phyloP scores from a whole-genome alignment of 2,797 vertebrate genomes.

The Telmatherina bonti region DNA sequence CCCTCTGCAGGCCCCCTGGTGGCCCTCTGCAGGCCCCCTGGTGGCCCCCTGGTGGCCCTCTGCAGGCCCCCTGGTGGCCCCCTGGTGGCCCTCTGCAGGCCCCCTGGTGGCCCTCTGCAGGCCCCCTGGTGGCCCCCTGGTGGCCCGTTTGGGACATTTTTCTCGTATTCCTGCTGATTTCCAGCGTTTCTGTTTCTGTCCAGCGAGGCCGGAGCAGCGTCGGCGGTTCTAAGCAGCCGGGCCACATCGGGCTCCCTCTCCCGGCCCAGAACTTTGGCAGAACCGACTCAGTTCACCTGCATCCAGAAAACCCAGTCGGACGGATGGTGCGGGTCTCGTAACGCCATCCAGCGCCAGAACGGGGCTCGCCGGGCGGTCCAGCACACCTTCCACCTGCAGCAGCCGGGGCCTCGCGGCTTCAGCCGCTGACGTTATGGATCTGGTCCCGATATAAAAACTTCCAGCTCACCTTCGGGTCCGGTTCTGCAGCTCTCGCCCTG shows the following conservation, averaged over 20 bases:
- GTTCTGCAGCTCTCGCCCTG: too few species aligned
- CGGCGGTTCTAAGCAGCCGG: slow-evolving; percentile 59
- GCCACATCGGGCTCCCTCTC: slow-evolving; percentile 43
- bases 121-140: too few species aligned
- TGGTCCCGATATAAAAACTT: too few species aligned
- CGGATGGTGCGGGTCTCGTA: slow-evolving; percentile 82
- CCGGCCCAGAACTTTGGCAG: slow-evolving; percentile 81
- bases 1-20: too few species aligned
- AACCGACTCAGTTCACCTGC: slow-evolving; percentile 81
- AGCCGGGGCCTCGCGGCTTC: slow-evolving; percentile 89
- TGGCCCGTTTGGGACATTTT: too few species aligned
- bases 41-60: too few species aligned
- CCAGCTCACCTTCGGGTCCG: too few species aligned
- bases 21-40: too few species aligned
- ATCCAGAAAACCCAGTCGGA: slow-evolving; percentile 83
- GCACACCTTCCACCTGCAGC: slow-evolving; percentile 85
- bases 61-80: too few species aligned
- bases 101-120: too few species aligned
- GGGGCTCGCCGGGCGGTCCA: slow-evolving; percentile 81
- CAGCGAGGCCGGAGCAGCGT: slow-evolving; percentile 77
- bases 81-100: too few species aligned
- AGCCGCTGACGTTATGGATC: slow-evolving; percentile 86
- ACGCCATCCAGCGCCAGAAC: slow-evolving; percentile 89
- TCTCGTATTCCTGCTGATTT: not conserved
- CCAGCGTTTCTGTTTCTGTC: slow-evolving; percentile 22